phyloP scores from a whole-genome alignment of 2,888 invertebrate genomes.

The Maniola hyperantus region DNA sequence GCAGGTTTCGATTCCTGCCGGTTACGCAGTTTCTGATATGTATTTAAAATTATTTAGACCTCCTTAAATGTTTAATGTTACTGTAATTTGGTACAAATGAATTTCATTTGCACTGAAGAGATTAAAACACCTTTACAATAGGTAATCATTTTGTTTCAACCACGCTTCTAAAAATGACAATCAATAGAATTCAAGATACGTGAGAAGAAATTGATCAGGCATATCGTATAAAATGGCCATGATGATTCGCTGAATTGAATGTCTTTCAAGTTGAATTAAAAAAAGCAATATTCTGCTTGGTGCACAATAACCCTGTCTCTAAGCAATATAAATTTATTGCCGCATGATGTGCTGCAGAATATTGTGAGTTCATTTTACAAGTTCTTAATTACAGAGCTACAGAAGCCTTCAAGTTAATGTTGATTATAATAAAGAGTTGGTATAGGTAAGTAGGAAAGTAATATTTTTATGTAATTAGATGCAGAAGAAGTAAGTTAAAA shows the following conservation, averaged over 20 bases:
- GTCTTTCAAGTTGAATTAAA: slow-evolving; percentile 9
- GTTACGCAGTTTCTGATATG: too few species aligned
- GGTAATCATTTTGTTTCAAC: slow-evolving; percentile 35
- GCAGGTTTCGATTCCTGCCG: too few species aligned
- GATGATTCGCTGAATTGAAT: too few species aligned
- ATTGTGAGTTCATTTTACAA: slow-evolving; percentile 12
- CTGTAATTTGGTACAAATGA: not conserved
- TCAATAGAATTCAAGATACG: slow-evolving; percentile 8
- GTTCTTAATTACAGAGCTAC: not conserved
- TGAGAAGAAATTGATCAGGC: slow-evolving; percentile 18
- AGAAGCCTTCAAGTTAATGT: not conserved
- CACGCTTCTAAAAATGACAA: slow-evolving; percentile 19
- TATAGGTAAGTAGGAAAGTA: too few species aligned
- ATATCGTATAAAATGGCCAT: slow-evolving; percentile 12
- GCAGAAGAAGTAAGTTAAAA: too few species aligned
- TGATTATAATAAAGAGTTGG: not conserved
- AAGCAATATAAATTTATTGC: slow-evolving; percentile 3
- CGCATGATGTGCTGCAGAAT: slow-evolving; percentile 12
- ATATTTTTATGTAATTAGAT: too few species aligned
- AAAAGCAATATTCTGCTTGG: slow-evolving; percentile 4
- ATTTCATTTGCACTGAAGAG: not conserved
- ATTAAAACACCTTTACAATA: not conserved
- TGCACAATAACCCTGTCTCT: slow-evolving; percentile 2
- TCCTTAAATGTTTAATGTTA: too few species aligned
- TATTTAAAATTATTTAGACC: too few species aligned